Evolutionary conservation across 2,113 vertebrate species (phyloP), one percentile per base, ranked within the genome.

Genomic region (Pithys albifrons): DNA sequence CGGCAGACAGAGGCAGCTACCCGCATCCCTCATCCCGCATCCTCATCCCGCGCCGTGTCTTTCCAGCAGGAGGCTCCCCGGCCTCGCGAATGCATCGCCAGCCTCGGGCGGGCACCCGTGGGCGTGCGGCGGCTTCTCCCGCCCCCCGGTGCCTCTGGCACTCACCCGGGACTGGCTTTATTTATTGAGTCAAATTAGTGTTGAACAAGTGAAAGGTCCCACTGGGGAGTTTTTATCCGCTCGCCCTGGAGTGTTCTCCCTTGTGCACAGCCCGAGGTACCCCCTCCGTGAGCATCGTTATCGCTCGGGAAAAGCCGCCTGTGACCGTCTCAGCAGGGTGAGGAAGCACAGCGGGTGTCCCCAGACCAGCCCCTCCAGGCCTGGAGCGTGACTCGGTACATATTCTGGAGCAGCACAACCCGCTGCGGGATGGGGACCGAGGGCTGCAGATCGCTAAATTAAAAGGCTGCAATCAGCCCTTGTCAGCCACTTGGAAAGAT

Each of bases 1-100:
- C 33, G 18, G 55, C 23, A 11, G 29, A 24, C 43, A 28, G 14
- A 19, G 61, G 66, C n/a, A 24, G 31, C 41, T 5, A 25, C 41
- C 12, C 0, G 19, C 78, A 15, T n/a, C 55, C 31, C 28, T 4
- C 33, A 58, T 61, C 48, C 18, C 7, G 3, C 46, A 43, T 41
- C 41, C 41, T 13, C 35, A 52, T 29, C 54, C 33, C 28, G 1
- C 8, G 0, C 79, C 41, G 1, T 2, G 5, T 33, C 79, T 91
- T 58, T 89, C 89, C 97, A 96, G 92, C 89, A 89, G 98, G 83
- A 67, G 96, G 95, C 91, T 14, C 96, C 71, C 55, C 49, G 70
- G 74, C 52, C 81, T 17, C 95, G 35, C 37, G 7, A 52, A 97
- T 95, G 19, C 33, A 2, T 8, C 11, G 6, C 54, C n/a, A 25